These are phyloP conservation scores for Mola mola DNA, from an alignment of 2,113 vertebrate species.

Conservation along the genomic window DNA sequence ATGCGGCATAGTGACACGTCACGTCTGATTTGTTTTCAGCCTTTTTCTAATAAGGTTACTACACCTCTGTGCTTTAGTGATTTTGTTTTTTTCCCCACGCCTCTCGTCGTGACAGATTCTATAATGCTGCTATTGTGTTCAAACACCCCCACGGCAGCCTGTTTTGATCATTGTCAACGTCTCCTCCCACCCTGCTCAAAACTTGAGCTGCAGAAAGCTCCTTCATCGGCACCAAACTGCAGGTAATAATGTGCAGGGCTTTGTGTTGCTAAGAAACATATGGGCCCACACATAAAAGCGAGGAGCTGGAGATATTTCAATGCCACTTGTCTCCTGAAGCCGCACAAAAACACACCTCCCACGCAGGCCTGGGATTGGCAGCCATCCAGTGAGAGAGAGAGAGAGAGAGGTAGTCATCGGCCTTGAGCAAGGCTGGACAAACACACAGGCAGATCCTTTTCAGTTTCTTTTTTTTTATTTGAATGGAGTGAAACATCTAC, in stretches of 20 bases:
- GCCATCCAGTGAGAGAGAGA: slow-evolving; percentile 1
- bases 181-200: neutral
- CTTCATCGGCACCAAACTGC: slow-evolving; percentile 3
- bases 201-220: neutral
- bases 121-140: neutral
- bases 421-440: slow-evolving; percentile 75
- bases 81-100: neutral
- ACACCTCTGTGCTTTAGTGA: no score
- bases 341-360: slow-evolving; percentile 45
- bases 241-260: slow-evolving; percentile 28
- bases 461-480: slow-evolving; percentile 75
- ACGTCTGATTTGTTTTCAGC: no score
- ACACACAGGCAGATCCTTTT: slow-evolving; percentile 27
- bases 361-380: slow-evolving; percentile 44
- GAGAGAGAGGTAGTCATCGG: no score
- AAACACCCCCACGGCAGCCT: neutral
- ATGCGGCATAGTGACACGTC: no score
- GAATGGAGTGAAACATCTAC: slow-evolving; percentile 83
- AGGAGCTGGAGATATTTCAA: slow-evolving; percentile 15
- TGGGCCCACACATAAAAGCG: slow-evolving; percentile 26
- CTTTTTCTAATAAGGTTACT: no score
- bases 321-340: slow-evolving; percentile 16
- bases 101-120: neutral
- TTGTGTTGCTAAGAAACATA: slow-evolving; percentile 60
- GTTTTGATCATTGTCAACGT: neutral